Evolutionary conservation across 2,797 vertebrate species (phyloP).

Genomic region (Oreonectes daqikongensis): DNA sequence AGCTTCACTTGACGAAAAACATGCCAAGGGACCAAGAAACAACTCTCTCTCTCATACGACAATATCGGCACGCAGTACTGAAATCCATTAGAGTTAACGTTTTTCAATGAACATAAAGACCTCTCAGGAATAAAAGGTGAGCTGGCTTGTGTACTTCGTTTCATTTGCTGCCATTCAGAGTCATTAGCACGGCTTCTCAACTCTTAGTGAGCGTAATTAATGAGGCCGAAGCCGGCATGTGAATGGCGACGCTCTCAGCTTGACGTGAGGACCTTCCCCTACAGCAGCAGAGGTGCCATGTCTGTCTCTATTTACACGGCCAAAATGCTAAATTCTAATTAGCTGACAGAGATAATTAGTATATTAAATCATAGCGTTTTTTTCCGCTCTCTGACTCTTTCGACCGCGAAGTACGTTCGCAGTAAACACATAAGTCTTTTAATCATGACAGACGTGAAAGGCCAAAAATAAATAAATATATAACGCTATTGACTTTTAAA

Average conservation of each 20-base stretch:
- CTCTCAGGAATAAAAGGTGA: constrained; percentile 4
- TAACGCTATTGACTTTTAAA: constrained; percentile 50
- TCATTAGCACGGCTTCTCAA: constrained; percentile 52
- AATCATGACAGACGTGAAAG: constrained; percentile 52
- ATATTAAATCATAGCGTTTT: constrained; percentile 57
- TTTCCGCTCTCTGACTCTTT: constrained; percentile 40
- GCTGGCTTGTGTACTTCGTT: constrained; percentile 37
- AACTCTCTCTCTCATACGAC: background rate
- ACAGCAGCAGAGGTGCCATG: constrained; percentile 50
- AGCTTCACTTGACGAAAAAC: background rate
- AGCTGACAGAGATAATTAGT: constrained; percentile 59
- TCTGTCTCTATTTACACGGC: constrained; percentile 55
- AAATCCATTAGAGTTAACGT: constrained; percentile 32
- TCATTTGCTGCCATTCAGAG: constrained; percentile 45
- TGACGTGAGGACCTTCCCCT: constrained; percentile 39
- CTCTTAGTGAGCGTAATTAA: constrained; percentile 53
- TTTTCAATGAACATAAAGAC: constrained; percentile 25
- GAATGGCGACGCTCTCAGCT: constrained; percentile 41
- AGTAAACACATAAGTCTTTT: constrained; percentile 57
- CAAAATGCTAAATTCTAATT: constrained; percentile 60
- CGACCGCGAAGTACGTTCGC: constrained; percentile 49
- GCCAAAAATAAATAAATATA: constrained; percentile 39
- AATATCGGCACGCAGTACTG: constrained; percentile 13
- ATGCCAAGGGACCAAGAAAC: background rate
- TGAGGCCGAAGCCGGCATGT: constrained; percentile 47